Evolutionary conservation across 2,888 invertebrate genomes (phyloP).

Genomic region (Leistus spinibarbis): DNA sequence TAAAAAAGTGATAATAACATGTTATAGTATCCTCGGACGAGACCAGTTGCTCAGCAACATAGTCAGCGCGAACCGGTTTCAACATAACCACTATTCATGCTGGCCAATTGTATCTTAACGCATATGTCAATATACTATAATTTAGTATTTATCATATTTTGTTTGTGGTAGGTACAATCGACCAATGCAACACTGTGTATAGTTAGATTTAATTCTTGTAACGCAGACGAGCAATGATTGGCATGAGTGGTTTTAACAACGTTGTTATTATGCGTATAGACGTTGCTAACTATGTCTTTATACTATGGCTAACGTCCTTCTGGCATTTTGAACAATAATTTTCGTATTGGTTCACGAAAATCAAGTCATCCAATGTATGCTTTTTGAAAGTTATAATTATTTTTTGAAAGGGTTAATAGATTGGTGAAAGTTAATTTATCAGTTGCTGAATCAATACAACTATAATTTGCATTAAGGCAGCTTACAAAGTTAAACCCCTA

Average conservation of each 20-base stretch:
- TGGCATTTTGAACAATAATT: constrained; percentile 7
- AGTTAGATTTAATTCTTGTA: neutral
- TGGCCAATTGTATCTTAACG: constrained; percentile 51
- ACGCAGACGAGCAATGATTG: neutral
- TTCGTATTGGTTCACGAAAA: constrained; percentile 33
- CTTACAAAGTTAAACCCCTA: no score
- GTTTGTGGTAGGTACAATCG: constrained; percentile 48
- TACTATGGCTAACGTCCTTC: constrained; percentile 17
- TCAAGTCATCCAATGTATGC: constrained; percentile 27
- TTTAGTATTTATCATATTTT: constrained; percentile 50
- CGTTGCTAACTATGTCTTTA: constrained; percentile 45
- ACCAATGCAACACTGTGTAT: constrained; percentile 38
- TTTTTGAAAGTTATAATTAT: constrained; percentile 28
- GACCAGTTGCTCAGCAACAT: constrained; percentile 36
- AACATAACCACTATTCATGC: neutral
- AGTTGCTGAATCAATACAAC: no score
- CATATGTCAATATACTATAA: constrained; percentile 48
- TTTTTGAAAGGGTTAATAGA: no score
- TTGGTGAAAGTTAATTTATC: no score
- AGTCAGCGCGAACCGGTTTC: neutral
- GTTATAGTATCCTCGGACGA: constrained; percentile 35
- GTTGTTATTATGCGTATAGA: constrained; percentile 44
- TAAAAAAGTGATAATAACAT: constrained; percentile 47
- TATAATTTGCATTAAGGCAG: no score
- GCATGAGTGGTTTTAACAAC: constrained; percentile 26